Evolutionary conservation across 2,797 vertebrate genomes (phyloP).

Genomic region (Rachycentron canadum): DNA sequence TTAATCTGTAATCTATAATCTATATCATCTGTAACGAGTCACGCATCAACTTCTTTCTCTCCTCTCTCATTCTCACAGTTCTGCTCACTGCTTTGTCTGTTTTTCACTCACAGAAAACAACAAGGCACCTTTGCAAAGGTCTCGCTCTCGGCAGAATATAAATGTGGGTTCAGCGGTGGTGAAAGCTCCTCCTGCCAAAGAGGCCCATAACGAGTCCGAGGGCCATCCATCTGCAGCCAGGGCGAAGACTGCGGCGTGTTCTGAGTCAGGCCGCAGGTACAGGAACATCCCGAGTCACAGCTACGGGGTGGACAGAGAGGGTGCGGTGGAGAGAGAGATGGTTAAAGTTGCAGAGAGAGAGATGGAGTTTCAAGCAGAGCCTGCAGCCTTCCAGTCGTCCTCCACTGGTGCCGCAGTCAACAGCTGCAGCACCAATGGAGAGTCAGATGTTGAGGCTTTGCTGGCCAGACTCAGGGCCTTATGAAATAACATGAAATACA

Average conservation of each 20-base stretch:
- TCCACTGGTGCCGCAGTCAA: constrained; percentile 37
- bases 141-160: constrained; percentile 89
- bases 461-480: constrained; percentile 93
- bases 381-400: constrained; percentile 37
- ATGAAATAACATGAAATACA: constrained; percentile 59
- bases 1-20: constrained; percentile 63
- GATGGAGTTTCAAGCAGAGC: constrained; percentile 66
- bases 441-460: constrained; percentile 94
- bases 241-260: constrained; percentile 77
- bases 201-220: constrained; percentile 88
- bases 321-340: constrained; percentile 47
- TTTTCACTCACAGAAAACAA: constrained; percentile 91
- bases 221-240: constrained; percentile 79
- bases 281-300: constrained; percentile 52
- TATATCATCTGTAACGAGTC: constrained; percentile 41
- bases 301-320: constrained; percentile 65
- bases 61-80: constrained; percentile 37
- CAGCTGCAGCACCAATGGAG: constrained; percentile 81
- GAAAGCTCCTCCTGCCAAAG: constrained; percentile 87
- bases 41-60: constrained; percentile 32
- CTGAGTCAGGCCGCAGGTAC: constrained; percentile 62
- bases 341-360: constrained; percentile 78
- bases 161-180: constrained; percentile 78
- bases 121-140: constrained; percentile 90
- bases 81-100: constrained; percentile 61